Base-by-base conservation (phyloP, 2,797 vertebrate species). In the Dipus sagitta region DNA sequence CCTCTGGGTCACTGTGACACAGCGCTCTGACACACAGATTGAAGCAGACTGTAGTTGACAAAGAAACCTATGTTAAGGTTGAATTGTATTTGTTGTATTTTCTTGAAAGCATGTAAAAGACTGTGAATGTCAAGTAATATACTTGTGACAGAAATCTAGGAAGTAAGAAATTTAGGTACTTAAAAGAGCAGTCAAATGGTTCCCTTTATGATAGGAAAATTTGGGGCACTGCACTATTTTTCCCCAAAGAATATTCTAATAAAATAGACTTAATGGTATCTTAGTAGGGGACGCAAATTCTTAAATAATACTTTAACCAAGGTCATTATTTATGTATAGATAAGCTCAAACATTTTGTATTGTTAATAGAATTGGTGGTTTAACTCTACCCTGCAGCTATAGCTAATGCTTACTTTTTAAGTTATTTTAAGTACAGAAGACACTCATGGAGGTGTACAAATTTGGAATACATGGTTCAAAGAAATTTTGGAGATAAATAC, bases 131-230 rank as follows among this genome's bases (percentile, higher is more conserved):
- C 23, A 86, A 88, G 30, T 38, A 79, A 84, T 68, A 24, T 80
- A 24, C 72, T 34, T 13, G 64, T 94, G 94, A 93, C 79, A 95
- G 83, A 10, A 38, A 47, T 79, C 52, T 2, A 7, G 89, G 71
- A 94, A 95, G 91, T 85, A 72, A 92, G 11, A 74, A 90, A 94
- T 90, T 94, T 75, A 82, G 77, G 38, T 77, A 60, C n/a, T 79
- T 5, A 30, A 71, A 52, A 91, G 70, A 0, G n/a, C 34, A 23
- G 4, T 30, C 75, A 80, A 85, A 90, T 75, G 90, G 78, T 47
- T 94, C 38, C 92, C n/a, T 70, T 80, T 94, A 79, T 88, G 93
- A 60, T 23, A 75, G 68, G 21, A 78, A 97, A 96, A 85, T 95
- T 0, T 65, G 34, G 76, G n/a, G 60, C 92, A 83, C 72, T 88